phyloP scores from a whole-genome alignment of 2,113 vertebrate species.

The Trichechus manatus region DNA sequence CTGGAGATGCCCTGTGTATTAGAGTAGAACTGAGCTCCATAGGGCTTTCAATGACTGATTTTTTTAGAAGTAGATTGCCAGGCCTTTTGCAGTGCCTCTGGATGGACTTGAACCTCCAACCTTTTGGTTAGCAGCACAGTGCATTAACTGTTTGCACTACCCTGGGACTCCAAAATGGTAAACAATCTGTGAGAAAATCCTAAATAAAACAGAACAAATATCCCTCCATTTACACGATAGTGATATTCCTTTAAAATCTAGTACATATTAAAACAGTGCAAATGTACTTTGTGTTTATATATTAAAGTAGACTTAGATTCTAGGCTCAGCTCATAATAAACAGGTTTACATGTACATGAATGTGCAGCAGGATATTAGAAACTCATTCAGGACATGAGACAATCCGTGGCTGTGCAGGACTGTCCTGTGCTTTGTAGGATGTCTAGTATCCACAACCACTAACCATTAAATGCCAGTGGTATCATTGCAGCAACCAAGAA shows the following conservation, averaged over 20 bases:
- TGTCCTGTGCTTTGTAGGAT: not conserved
- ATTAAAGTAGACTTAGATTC: not conserved
- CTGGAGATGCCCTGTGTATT: no score
- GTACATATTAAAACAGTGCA: slow-evolving; percentile 37
- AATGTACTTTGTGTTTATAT: slow-evolving; percentile 2
- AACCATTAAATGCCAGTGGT: not conserved
- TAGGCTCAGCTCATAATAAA: not conserved
- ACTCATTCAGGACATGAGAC: not conserved
- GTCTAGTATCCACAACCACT: not conserved
- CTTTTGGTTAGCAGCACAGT: no score
- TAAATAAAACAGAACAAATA: not conserved
- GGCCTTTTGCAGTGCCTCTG: no score
- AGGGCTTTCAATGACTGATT: no score
- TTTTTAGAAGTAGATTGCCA: no score
- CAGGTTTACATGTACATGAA: not conserved
- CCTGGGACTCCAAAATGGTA: no score
- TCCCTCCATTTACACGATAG: not conserved
- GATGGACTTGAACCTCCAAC: no score
- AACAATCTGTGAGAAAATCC: not conserved
- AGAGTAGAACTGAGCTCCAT: no score
- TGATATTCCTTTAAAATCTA: not conserved
- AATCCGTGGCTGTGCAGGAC: not conserved
- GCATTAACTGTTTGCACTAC: no score
- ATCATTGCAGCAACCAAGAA: not conserved
- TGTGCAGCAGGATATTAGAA: not conserved